Evolutionary conservation across 1,140 invertebrate genomes (phyloP).

Genomic region (Cydia pomonella): DNA sequence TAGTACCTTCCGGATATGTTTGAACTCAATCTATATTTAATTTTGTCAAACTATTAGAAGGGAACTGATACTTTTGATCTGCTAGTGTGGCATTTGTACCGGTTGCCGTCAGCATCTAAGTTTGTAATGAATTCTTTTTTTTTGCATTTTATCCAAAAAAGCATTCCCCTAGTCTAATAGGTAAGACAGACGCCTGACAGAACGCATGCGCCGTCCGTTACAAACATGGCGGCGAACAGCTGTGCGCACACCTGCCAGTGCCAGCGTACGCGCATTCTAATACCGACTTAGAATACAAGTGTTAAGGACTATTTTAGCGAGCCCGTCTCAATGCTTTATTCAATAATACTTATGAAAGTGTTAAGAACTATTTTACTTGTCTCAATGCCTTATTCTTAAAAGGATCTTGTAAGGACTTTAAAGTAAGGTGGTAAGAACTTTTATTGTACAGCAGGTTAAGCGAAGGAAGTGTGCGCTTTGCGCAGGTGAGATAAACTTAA

Average conservation of each 20-base stretch:
- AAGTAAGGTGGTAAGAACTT: not conserved
- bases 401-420: not conserved
- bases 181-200: not conserved
- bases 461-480: not conserved
- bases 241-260: constrained; percentile 51
- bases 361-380: too few species aligned
- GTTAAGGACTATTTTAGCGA: not conserved
- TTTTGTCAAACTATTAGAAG: too few species aligned
- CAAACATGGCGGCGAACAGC: constrained; percentile 41
- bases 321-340: too few species aligned
- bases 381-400: not conserved
- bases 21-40: too few species aligned
- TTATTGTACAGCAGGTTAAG: not conserved
- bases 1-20: too few species aligned
- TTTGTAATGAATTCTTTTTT: too few species aligned
- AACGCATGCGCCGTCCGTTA: constrained; percentile 41
- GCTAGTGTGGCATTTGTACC: too few species aligned
- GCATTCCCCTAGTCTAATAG: not conserved
- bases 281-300: not conserved
- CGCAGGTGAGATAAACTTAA: not conserved
- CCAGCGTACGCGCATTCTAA: constrained; percentile 29
- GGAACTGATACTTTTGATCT: too few species aligned
- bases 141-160: not conserved
- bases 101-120: too few species aligned
- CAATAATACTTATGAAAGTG: too few species aligned